Percentiles rank a stretch among this genome's conserved stretches.
Conservation (phyloP, 2,113 vertebrate species). For the Meleagris gallopavo region DNA sequence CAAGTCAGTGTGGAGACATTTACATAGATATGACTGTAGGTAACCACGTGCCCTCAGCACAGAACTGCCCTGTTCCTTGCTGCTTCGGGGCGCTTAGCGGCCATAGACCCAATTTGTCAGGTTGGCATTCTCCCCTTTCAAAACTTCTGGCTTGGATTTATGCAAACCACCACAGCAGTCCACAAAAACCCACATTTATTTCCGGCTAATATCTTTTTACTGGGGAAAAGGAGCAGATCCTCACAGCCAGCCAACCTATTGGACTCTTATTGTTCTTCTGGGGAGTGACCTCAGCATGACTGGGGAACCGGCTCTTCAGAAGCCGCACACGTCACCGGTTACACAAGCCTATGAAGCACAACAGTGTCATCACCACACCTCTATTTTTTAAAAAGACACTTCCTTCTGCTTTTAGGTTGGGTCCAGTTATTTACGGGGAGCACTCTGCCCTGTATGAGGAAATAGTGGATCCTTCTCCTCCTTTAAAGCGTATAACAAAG, state of each 20-base stretch:
- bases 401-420: slow-evolving; percentile 53
- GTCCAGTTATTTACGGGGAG: slow-evolving; percentile 36
- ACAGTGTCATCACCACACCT: slow-evolving; percentile 54
- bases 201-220: background rate
- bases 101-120: background rate
- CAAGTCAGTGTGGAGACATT: background rate
- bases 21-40: background rate
- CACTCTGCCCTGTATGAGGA: background rate
- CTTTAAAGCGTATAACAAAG: background rate
- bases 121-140: background rate
- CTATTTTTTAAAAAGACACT: slow-evolving; percentile 44
- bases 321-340: background rate
- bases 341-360: background rate
- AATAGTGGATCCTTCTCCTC: background rate
- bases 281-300: background rate
- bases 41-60: background rate
- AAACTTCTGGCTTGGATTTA: background rate
- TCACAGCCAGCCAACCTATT: background rate
- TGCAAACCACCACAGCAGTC: background rate
- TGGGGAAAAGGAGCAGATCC: background rate
- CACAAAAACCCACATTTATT: background rate
- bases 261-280: background rate
- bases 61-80: background rate
- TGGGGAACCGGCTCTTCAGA: slow-evolving; percentile 5
- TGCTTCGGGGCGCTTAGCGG: background rate